phyloP scores from a whole-genome alignment of 2,797 vertebrate species.

The Gambelia wislizenii region DNA sequence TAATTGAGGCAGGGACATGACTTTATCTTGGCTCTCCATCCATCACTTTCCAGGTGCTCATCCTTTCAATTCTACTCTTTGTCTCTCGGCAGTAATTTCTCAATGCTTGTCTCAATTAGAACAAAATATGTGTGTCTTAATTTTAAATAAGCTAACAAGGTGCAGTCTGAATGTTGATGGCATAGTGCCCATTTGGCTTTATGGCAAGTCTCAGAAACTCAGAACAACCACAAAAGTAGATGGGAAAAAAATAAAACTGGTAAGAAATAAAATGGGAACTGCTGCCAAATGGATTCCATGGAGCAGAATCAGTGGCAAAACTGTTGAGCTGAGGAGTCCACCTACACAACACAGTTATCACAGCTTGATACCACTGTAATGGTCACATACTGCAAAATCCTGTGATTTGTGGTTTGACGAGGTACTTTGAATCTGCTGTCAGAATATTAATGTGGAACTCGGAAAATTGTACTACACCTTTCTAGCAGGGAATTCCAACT shows the following conservation, averaged over 20 bases:
- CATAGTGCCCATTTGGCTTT: background rate
- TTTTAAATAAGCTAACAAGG: constrained; percentile 29
- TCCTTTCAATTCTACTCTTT: constrained; percentile 21
- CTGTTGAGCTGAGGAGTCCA: background rate
- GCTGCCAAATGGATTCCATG: background rate
- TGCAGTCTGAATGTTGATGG: background rate
- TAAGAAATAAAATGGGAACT: background rate
- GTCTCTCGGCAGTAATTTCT: constrained; percentile 28
- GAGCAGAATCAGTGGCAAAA: background rate
- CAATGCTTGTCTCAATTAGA: constrained; percentile 28
- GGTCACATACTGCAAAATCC: no score
- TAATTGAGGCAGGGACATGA: constrained; percentile 37
- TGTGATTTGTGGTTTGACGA: no score
- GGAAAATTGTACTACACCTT: no score
- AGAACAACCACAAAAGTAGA: background rate
- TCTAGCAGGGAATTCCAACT: no score
- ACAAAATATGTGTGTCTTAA: constrained; percentile 8
- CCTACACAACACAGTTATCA: no score
- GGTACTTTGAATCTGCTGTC: no score
- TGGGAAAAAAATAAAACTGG: background rate
- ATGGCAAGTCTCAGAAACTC: background rate
- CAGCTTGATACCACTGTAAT: no score
- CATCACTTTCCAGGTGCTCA: constrained; percentile 31
- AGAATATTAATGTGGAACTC: no score
- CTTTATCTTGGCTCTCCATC: constrained; percentile 35